A percentile compares a stretch with the other conserved stretches of the same genome.
Conservation (phyloP, 1,140 invertebrate genomes). For the Popillia japonica region DNA sequence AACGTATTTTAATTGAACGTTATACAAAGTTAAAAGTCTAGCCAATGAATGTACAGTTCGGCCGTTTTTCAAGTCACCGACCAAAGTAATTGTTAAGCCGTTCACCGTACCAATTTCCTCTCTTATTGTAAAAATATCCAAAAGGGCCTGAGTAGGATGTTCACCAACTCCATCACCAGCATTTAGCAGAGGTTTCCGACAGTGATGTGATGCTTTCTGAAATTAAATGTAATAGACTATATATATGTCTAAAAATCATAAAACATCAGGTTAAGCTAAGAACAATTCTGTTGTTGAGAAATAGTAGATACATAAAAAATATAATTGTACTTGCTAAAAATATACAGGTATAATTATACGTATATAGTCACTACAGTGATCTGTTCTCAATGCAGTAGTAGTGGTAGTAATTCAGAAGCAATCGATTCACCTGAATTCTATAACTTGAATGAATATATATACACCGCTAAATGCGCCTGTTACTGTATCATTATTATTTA, state of each 20-base stretch:
- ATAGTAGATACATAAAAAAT: no score
- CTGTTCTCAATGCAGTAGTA: no score
- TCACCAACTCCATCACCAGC: conserved; percentile 98
- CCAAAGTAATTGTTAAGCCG: conserved; percentile 89
- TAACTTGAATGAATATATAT: no score
- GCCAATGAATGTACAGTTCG: conserved; percentile 98
- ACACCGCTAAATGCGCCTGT: no score
- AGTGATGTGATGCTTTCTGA: conserved; percentile 81
- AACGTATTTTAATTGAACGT: conserved; percentile 90
- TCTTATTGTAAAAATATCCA: conserved; percentile 98
- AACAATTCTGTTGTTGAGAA: no score
- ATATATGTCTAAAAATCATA: neutral
- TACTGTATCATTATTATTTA: no score
- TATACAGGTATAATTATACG: no score
- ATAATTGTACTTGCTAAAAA: no score
- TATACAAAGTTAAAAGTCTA: conserved; percentile 87
- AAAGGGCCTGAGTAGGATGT: conserved; percentile 97
- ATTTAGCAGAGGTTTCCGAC: conserved; percentile 92
- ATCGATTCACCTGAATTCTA: no score
- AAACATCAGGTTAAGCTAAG: no score
- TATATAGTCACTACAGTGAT: no score
- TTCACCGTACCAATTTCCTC: conserved; percentile 99
- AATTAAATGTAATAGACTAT: neutral
- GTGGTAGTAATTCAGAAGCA: no score
- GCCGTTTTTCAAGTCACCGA: conserved; percentile 97